Evolutionary conservation across 2,797 vertebrate species (phyloP), one percentile per base, ranked within the genome.

Genomic region (Neosilurus mollespiculum): DNA sequence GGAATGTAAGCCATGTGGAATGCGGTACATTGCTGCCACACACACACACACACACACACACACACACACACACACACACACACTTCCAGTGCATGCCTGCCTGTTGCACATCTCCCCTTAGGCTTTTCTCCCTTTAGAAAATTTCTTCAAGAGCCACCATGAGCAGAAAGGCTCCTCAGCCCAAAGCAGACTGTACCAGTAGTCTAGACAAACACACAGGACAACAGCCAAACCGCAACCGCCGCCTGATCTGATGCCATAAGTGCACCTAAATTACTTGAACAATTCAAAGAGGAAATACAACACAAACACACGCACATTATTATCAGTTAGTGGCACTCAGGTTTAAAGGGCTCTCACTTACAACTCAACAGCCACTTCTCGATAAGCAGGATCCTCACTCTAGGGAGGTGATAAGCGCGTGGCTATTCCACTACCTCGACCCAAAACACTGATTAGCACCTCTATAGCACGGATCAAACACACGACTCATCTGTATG

Each of bases 1-100:
- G 87, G 87, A 90, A 91, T 89, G 93, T 90, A 92, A 92, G 87
- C 88, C 56, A 88, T 89, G 90, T 88, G 92, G 93, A 91, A 94
- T 93, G 92, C 54, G 83, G 89, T 87, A 64, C 43, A 30, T 70
- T 83, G 87, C 91, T 81, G 88, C 86, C 86, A 87, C 71, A 77
- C 70, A 79, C 61, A 26, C 87, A 88, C 78, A 76, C 67, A 79
- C 54, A 24, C 24, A 81, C 81, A 53, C 58, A 78, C 58, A 26
- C n/a, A 53, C 43, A 65, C 58, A 20, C 64, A 12, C 61, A 20
- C 11, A 49, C 22, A 92, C 89, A 89, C 90, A 91, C 88, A 89
- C 86, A 80, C 70, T 87, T 88, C 87, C 83, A 82, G 88, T 80
- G 87, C 71, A 87, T 89, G 87, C 73, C 88, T 88, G 86, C 66